Evolutionary conservation across 2,797 vertebrate species (phyloP).

Genomic region (Myotis myotis): DNA sequence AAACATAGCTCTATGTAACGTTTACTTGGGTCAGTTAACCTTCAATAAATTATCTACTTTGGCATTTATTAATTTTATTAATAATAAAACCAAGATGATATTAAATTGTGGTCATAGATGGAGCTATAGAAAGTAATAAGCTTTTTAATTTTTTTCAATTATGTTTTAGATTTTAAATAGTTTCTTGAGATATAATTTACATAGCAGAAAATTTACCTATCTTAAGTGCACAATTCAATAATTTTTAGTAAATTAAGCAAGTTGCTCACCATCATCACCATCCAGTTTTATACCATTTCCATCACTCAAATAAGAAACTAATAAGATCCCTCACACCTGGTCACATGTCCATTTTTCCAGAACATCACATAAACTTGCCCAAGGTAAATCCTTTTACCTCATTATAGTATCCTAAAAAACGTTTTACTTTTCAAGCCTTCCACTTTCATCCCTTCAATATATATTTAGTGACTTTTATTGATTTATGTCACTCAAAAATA

Average conservation of each 20-base stretch:
- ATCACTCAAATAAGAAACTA: neutral
- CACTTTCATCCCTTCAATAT: neutral
- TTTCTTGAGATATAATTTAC: neutral
- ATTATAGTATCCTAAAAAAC: neutral
- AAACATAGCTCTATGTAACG: neutral
- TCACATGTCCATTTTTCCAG: neutral
- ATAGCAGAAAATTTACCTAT: neutral
- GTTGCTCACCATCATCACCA: neutral
- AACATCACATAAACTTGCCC: neutral
- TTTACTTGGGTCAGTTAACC: neutral
- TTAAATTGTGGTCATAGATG: neutral
- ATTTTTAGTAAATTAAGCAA: neutral
- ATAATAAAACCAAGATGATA: neutral
- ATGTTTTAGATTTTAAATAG: neutral
- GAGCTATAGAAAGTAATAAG: neutral
- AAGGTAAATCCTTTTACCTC: neutral
- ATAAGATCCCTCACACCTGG: neutral
- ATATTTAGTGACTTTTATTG: neutral
- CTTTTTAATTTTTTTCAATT: neutral
- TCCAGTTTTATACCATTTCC: neutral
- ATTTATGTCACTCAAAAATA: neutral
- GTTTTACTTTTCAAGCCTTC: neutral
- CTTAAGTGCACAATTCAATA: neutral
- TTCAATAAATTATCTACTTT: neutral
- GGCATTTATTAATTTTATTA: constrained; percentile 35